phyloP scores from a whole-genome alignment of 2,888 invertebrate genomes.

The Mythimna impura region DNA sequence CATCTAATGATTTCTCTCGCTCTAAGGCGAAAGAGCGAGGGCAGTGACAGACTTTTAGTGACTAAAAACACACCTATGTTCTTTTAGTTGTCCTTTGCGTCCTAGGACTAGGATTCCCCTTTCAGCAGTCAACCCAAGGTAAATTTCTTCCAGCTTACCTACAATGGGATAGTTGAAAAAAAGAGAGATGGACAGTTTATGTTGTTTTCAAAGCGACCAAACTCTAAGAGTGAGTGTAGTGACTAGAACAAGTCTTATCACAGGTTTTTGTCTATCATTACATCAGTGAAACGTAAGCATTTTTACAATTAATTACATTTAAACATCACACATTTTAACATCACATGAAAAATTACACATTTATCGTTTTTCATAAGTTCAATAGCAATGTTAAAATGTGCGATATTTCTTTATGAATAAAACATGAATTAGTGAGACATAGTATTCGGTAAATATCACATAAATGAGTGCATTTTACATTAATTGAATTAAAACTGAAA shows the following conservation, averaged over 20 bases:
- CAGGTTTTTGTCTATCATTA: slow-evolving; percentile 74
- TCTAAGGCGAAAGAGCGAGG: too few relatives aligned
- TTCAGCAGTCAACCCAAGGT: too few relatives aligned
- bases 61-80: too few relatives aligned
- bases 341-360: slow-evolving; percentile 17
- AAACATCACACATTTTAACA: slow-evolving; percentile 33
- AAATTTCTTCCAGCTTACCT: too few relatives aligned
- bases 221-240: slow-evolving; percentile 62
- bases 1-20: too few relatives aligned
- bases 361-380: slow-evolving; percentile 9
- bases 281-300: slow-evolving; percentile 69
- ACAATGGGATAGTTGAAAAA: too few relatives aligned
- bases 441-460: slow-evolving; percentile 84
- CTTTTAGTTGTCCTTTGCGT: too few relatives aligned
- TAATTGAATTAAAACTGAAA: slow-evolving; percentile 71
- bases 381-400: slow-evolving; percentile 33
- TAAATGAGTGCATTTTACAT: slow-evolving; percentile 84
- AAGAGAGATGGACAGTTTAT: background rate
- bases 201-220: slow-evolving; percentile 64
- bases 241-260: slow-evolving; percentile 77
- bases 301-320: slow-evolving; percentile 60
- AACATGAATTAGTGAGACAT: slow-evolving; percentile 74
- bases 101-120: too few relatives aligned
- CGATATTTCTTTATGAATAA: slow-evolving; percentile 51
- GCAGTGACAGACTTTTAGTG: too few relatives aligned